Evolutionary conservation across 2,888 invertebrate species (phyloP).

Genomic region (Aproaerema taeniolella): DNA sequence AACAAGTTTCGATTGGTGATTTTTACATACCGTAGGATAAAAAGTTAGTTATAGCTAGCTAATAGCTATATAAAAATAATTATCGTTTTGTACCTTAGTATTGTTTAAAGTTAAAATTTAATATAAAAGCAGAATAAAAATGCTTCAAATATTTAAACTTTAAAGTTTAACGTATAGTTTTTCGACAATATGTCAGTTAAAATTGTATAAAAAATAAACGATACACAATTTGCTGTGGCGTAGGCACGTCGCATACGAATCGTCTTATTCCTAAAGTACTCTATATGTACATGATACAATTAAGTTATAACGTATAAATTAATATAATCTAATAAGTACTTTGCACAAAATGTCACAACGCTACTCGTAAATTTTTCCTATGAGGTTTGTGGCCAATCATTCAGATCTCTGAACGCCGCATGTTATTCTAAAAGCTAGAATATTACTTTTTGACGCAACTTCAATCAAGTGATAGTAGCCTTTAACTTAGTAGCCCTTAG

Average conservation of each 20-base stretch:
- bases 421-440: slow-evolving; percentile 18
- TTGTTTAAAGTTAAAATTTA: too few relatives aligned
- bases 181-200: slow-evolving; percentile 68
- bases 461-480: too few relatives aligned
- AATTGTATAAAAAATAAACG: slow-evolving; percentile 70
- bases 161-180: slow-evolving; percentile 55
- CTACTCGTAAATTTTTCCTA: slow-evolving; percentile 44
- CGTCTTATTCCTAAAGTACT: slow-evolving; percentile 32
- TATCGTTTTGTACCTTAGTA: slow-evolving; percentile 16
- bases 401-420: slow-evolving; percentile 25
- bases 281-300: slow-evolving; percentile 69
- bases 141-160: slow-evolving; percentile 27
- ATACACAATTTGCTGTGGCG: slow-evolving; percentile 48
- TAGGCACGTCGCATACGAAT: slow-evolving; percentile 32
- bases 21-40: neutral
- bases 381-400: slow-evolving; percentile 43
- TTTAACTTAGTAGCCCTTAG: too few relatives aligned
- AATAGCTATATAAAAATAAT: slow-evolving; percentile 19
- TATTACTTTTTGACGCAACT: slow-evolving; percentile 19
- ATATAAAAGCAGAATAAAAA: slow-evolving; percentile 38
- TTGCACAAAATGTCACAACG: slow-evolving; percentile 71
- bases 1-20: neutral
- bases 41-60: neutral
- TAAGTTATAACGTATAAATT: slow-evolving; percentile 70
- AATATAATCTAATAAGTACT: slow-evolving; percentile 76